Evolutionary conservation across 2,888 invertebrate genomes (phyloP), one percentile per base, ranked within the genome.

Genomic region (Drosophila tanythrix): DNA sequence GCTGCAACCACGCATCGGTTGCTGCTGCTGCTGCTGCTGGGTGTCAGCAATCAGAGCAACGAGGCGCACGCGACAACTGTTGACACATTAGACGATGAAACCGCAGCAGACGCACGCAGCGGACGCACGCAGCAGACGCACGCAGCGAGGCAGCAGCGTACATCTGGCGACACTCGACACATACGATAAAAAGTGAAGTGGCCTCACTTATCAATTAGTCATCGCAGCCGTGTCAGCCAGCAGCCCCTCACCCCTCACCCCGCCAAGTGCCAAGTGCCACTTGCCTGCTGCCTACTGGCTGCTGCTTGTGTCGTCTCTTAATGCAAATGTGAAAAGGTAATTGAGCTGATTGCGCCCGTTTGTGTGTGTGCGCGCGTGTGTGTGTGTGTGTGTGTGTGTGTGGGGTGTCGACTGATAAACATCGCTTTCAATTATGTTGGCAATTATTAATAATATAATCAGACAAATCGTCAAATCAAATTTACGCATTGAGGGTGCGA

Each of bases 391-490:
- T 15, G 27, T 27, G 25, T 27, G 13, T 33, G 8, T 35, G 38
- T 36, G 13, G 18, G 31, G 15, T 38, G 25, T 27, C 29, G 3
- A 27, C 35, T 73, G 82, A 83, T 87, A 88, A 74, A 74, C 69
- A 65, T 60, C 58, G 56, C 31, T 52, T 88, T 84, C 86, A 84
- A 84, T 84, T 85, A 88, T 74, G 57, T 50, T 33, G 60, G 36
- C 65, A 76, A 69, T 65, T 79, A 86, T 75, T 79, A 77, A 85
- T 67, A 70, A 71, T 69, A 65, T 70, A 87, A 87, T 76, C 77
- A 69, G 65, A 61, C 60, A 77, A 78, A 62, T 80, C 58, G 69
- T 43, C 65, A 40, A 62, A 55, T 65, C 36, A 68, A 76, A 70
- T 72, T 53, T 56, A 43, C 31, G 82, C 79, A 79, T 84, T 84